Base-by-base conservation (phyloP, 2,797 vertebrate genomes). In the Cephalopachus bancanus region DNA sequence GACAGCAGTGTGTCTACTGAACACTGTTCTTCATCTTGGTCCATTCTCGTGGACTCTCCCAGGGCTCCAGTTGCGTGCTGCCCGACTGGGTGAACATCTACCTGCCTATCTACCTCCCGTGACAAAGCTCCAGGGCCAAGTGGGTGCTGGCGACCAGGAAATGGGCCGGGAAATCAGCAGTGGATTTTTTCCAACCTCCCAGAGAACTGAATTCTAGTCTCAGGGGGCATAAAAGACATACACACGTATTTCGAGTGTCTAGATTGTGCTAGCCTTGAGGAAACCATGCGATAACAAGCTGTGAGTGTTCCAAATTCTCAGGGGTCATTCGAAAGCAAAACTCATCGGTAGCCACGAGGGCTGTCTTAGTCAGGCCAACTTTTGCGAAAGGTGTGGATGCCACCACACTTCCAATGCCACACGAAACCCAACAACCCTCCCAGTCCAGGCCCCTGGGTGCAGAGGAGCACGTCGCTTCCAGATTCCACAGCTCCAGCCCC, bases 131-230 rank as follows among this genome's bases (percentile, higher is more conserved):
- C 78, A 74, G 8, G 37, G 81, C 79, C 85, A 89, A 94, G 80
- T 37, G 74, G 88, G 62, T 55, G 28, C 65, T 72, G 60, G 26
- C 7, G 28, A 74, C 44, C 3, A 69, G 83, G 30, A 93, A 95
- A 83, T 9, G 28, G 78, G 49, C n/a, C 8, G n/a, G 74, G 59
- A 94, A 91, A 93, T 75, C 62, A 90, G 85, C 93, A 10, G 53
- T 67, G 24, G 72, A 84, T 57, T 87, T 65, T 20, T 85, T 85
- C 33, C 37, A 53, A 53, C 78, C 57, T 67, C 37, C 79, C 67
- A 85, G 51, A 64, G 80, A 93, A 89, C 1, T 90, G 57, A 96
- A 75, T 83, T 89, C 78, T 93, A 78, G 62, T 67, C 44, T 51
- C 67, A 76, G n/a, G 37, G 76, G n/a, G 7, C 64, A 81, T 65